Conservation (phyloP, 2,888 invertebrate species). For the Gonocerus acuteangulatus region DNA sequence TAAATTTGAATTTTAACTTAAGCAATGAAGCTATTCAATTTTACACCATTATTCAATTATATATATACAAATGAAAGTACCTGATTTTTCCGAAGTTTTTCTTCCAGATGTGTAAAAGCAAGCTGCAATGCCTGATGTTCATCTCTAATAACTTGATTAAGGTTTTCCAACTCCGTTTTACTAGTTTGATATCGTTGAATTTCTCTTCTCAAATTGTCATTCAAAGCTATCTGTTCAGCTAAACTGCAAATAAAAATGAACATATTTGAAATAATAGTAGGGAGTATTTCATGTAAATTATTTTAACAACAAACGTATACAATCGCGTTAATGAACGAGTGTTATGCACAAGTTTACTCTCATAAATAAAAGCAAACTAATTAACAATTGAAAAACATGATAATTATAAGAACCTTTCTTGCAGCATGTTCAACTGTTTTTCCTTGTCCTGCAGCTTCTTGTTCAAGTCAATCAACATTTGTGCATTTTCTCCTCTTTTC, state of each 20-base stretch:
- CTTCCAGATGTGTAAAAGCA: constrained; percentile 81
- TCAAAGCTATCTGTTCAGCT: constrained; percentile 58
- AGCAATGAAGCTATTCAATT: too few relatives aligned
- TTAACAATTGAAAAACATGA: too few relatives aligned
- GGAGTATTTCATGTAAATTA: background rate
- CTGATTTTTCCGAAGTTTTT: constrained; percentile 75
- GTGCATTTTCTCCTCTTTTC: constrained; percentile 84
- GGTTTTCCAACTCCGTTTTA: constrained; percentile 66
- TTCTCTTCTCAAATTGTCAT: constrained; percentile 61
- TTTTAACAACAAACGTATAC: background rate
- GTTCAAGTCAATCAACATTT: constrained; percentile 86
- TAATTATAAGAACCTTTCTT: constrained; percentile 54
- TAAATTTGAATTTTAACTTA: too few relatives aligned
- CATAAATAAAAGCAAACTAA: too few relatives aligned
- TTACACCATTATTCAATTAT: too few relatives aligned
- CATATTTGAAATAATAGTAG: too few relatives aligned
- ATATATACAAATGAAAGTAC: too few relatives aligned
- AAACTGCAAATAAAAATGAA: constrained; percentile 48
- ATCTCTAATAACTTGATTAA: constrained; percentile 83
- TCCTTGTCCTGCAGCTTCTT: constrained; percentile 76
- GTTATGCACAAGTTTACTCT: too few relatives aligned
- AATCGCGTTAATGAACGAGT: too few relatives aligned
- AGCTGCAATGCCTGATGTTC: constrained; percentile 92
- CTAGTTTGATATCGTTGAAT: constrained; percentile 63
- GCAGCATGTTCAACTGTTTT: constrained; percentile 57